Base-by-base conservation (phyloP, 2,113 vertebrate species). In the Callospermophilus lateralis region DNA sequence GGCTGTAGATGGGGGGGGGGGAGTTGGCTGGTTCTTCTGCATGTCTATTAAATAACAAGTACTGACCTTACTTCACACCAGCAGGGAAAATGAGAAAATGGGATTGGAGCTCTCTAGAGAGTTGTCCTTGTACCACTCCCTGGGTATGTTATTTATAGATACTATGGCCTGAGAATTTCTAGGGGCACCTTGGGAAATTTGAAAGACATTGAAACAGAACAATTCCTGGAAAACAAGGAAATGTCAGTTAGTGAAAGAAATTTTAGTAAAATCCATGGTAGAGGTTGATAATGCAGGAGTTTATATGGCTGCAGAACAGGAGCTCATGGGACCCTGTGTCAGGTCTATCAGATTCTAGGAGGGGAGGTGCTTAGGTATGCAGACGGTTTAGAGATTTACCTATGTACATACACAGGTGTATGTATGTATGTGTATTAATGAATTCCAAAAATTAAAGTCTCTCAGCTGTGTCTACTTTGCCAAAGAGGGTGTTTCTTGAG, bases 1-100 rank as follows among this genome's bases (percentile, higher is more conserved):
- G 4, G 16, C 17, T 30, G 65, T 3, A 37, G 2, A 16, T 15
- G 20, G 32, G 1, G 4, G 30, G n/a, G 28, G n/a, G n/a, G n/a
- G n/a, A 86, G 32, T 30, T 37, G 2, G 32, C 0, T 32, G 9
- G 8, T 11, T 32, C 51, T 37, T 39, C 11, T 58, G 15, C n/a
- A 30, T 10, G 8, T 1, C n/a, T n/a, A 16, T 68, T 68, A 85
- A 68, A 8, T 22, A 61, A 61, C 7, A 8, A 19, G 19, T 4
- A 24, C 8, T 61, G 20, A 61, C 42, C 42, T 42, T 61, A 61
- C 7, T 24, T 8, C 22, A 61, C 22, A 61, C 20, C 58, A 61
- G 22, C 48, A 72, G 34, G 9, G 48, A 19, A 34, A 16, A 32
- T 19, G 34, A 53, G 4, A 22, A 9, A 11, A 20, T 11, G 68